Evolutionary conservation across 2,888 invertebrate genomes (phyloP), one percentile per base, ranked within the genome.

Genomic region (Athalia circularis): DNA sequence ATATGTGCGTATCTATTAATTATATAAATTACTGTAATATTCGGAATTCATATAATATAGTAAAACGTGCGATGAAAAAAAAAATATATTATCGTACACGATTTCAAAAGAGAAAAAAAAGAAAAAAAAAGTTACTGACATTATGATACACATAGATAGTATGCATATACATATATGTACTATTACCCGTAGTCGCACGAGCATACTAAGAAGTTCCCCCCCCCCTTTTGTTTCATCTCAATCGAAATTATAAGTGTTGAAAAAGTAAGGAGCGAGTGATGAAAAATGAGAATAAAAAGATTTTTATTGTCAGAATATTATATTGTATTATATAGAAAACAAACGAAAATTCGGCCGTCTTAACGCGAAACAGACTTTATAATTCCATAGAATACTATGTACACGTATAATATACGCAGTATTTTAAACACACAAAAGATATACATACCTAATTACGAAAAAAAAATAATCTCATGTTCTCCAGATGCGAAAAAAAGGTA

Each of bases 361-460:
- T 86, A 85, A 87, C 85, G 83, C 84, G 83, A 86, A 29, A 83
- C 81, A 79, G 83, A 83, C 85, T 85, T 83, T 85, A 86, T 29
- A 29, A 86, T 87, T 84, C 88, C 29, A 29, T 85, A 88, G 6
- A 50, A 11, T 65, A 65, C 52, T 75, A 75, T 61, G 29, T 75
- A 75, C 85, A 86, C 85, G 83, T 88, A n/a, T n/a, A 88, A 87
- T 86, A 83, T 89, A 88, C 84, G 86, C 87, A 86, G 85, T 89
- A 87, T 88, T 75, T 75, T n/a, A 64, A 75, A 62, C n/a, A 8
- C 13, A 13, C 62, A 15, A n/a, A 8, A n/a, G 11, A 62, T 13
- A 13, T 81, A 76, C 29, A 29, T 29, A 29, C 29, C 29, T 29
- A 79, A 85, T 79, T 54, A 77, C 54, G 64, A 81, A 62, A 9